Base-by-base conservation (phyloP, 2,888 invertebrate species). In the Hirtodrosophila alboralis region DNA sequence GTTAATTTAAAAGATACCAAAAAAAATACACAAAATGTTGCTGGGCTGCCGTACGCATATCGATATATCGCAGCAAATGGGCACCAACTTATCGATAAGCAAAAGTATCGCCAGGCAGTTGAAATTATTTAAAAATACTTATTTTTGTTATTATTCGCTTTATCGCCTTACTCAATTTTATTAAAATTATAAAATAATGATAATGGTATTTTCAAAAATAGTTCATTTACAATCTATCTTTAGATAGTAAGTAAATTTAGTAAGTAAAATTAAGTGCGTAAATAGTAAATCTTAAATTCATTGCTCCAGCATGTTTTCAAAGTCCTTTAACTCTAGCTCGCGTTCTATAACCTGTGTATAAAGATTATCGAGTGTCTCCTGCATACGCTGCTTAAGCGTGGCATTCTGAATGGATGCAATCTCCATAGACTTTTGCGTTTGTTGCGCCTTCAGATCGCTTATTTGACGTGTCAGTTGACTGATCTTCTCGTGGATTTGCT, bases 331-430 rank as follows among this genome's bases (percentile, higher is more conserved):
- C 80, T 95, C 95, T 90, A 95, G 92, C 90, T 96, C 95, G 65
- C 95, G 94, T 76, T 94, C 95, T 75, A 94, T 92, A 72, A 96
- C 95, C 86, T 96, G 96, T 79, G 95, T 94, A 65, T 95, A 92
- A 8, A 97, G 90, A 77, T 94, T 94, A 69, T 97, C 95, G 18
- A 97, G 91, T 45, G 94, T 95, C 70, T 95, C 95, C 87, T 95
- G 94, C 89, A 98, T 95, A 48, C 97, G 92, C 89, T 96, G 96
- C 40, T 95, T 92, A 9, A 97, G 90, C 8, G 96, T 95, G 64
- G 94, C 91, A 89, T 97, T 97, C 87, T 97, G 96, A 88, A 97
- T 96, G 37, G 94, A 95, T 14, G 95, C 93, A 62, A 97, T 94
- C 90, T 97, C 96, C 69, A 94, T 92, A 81, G 97, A 96, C 67